Evolutionary conservation across 2,797 vertebrate species (phyloP), one percentile per base, ranked within the genome.

Genomic region (Staurois parvus): DNA sequence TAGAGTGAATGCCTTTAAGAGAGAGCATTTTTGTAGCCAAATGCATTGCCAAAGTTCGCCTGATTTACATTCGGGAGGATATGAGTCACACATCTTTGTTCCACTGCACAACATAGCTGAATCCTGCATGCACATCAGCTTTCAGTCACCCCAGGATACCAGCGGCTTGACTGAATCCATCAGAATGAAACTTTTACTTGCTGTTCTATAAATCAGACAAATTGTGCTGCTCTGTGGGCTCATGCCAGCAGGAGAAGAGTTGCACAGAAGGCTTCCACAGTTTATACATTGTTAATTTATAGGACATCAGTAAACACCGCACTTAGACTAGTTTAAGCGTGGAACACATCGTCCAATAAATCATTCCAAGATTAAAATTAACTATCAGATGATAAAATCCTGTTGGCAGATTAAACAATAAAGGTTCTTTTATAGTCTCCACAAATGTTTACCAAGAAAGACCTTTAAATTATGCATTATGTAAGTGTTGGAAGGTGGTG

Each of bases 1-100:
- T 66, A 45, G 40, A 74, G 76, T 67, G n/a, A 66, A 79, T 68
- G 17, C 9, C 21, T 80, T 80, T 68, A n/a, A 52, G 37, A 42
- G 28, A 66, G 32, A 72, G 67, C 69, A 72, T 84, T 59, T 66
- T 64, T 74, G 69, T 42, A 74, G 76, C 70, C 77, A 79, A 74
- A 69, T 48, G 4, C 37, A n/a, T 85, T 85, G 84, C 84, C 77
- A 85, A 68, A 67, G 34, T 67, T 28, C 48, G 52, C 12, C 70
- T 85, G 77, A 80, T 85, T 80, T 85, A 85, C 70, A 74, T 72
- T 68, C 32, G 40, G 77, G 76, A 85, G 84, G 84, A 85, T 74
- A 80, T 85, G 84, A 85, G 76, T 85, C 84, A 83, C 30, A 69
- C 30, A 52, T 80, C 76, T 85, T 79, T 48, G 56, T 69, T 80